Conservation (phyloP, 2,797 vertebrate species). For the Paratrypauchen microcephalus region DNA sequence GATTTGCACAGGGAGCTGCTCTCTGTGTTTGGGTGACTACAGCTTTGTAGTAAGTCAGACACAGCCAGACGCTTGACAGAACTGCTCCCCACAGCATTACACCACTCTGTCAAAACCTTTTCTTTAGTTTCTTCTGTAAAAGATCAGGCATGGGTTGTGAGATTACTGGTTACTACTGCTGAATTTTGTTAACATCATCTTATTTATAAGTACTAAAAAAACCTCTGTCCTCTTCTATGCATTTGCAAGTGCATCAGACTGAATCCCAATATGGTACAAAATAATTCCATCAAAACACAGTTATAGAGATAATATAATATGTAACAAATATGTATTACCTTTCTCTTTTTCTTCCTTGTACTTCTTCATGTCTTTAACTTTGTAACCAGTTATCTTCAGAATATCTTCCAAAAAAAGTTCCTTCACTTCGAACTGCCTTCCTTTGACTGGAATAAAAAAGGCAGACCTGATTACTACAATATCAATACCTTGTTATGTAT, state of each 20-base stretch:
- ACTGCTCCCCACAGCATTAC: slow-evolving; percentile 71
- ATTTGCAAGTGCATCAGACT: too few relatives aligned
- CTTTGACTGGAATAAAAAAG: slow-evolving; percentile 80
- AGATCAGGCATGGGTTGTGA: not conserved
- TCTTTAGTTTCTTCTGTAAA: slow-evolving; percentile 84
- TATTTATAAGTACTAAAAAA: not conserved
- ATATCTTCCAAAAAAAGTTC: slow-evolving; percentile 93
- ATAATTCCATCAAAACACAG: not conserved
- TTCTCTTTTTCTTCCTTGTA: slow-evolving; percentile 84
- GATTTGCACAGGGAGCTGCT: slow-evolving; percentile 75
- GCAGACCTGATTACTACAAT: not conserved
- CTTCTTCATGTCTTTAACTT: slow-evolving; percentile 82
- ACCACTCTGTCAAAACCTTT: slow-evolving; percentile 85
- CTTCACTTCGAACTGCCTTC: slow-evolving; percentile 90
- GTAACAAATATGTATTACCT: slow-evolving; percentile 67
- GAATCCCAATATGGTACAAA: not conserved
- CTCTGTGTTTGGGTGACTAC: slow-evolving; percentile 64
- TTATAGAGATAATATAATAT: not conserved
- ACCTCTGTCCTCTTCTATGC: not conserved
- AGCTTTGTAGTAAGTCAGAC: slow-evolving; percentile 64
- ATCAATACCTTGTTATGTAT: not conserved
- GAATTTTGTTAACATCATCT: not conserved
- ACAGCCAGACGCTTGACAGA: slow-evolving; percentile 60
- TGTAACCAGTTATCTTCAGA: slow-evolving; percentile 85
- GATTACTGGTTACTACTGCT: too few relatives aligned